Evolutionary conservation across 2,113 vertebrate species (phyloP).

Genomic region (Manacus vitellinus): DNA sequence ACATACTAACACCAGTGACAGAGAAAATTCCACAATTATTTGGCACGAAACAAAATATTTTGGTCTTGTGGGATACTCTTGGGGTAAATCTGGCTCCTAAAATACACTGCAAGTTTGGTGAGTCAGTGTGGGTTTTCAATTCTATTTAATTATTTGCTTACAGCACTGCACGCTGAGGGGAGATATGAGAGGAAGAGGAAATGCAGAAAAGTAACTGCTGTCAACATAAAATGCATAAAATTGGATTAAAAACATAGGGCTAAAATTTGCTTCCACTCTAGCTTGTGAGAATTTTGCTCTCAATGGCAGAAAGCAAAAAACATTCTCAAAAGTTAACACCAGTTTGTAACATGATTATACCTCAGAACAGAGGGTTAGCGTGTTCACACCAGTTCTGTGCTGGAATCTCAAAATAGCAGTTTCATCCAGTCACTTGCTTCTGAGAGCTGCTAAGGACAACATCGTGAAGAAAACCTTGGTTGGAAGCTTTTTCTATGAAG

Average conservation of each 20-base stretch:
- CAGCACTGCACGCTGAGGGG: rapidly evolving
- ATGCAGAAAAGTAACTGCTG: neutral
- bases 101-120: neutral
- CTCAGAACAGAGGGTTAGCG: neutral
- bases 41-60: neutral
- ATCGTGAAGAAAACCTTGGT: neutral
- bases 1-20: neutral
- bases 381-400: neutral
- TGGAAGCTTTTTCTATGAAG: neutral
- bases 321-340: neutral
- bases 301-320: neutral
- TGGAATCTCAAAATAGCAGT: neutral
- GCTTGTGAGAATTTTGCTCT: neutral
- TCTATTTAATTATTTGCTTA: neutral
- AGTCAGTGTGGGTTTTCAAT: neutral
- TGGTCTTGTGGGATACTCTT: neutral
- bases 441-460: neutral
- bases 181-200: neutral
- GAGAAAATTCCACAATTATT: neutral
- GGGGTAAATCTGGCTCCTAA: neutral
- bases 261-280: neutral
- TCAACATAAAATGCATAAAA: neutral
- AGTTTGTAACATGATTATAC: rapidly evolving
- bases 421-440: neutral
- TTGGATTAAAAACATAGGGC: neutral